Evolutionary conservation across 2,888 invertebrate species (phyloP).

Genomic region (Venustoraphidia nigricollis): DNA sequence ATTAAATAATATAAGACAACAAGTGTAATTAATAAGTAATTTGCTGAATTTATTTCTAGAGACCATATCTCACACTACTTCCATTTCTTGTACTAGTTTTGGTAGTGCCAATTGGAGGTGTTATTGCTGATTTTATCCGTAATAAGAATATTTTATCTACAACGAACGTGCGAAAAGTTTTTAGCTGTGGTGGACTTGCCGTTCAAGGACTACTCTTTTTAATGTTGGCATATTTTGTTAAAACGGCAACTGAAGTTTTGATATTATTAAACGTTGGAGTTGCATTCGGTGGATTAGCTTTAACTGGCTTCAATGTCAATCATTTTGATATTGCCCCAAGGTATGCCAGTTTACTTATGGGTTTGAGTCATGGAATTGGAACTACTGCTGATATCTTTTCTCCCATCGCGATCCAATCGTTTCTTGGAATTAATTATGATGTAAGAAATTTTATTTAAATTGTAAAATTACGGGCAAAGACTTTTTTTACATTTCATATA

Average conservation of each 20-base stretch:
- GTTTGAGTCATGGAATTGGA: conserved; percentile 22
- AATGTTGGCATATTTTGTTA: conserved; percentile 81
- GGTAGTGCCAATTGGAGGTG: conserved; percentile 91
- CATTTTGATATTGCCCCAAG: conserved; percentile 93
- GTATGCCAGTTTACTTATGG: conserved; percentile 96
- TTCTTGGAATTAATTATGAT: no score
- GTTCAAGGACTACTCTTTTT: conserved; percentile 95
- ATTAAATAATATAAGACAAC: no score
- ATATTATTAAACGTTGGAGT: conserved; percentile 88
- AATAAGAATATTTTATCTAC: conserved; percentile 80
- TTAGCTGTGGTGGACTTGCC: conserved; percentile 99
- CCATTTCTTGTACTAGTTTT: conserved; percentile 98
- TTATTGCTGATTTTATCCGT: conserved; percentile 89
- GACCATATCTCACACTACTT: conserved; percentile 84
- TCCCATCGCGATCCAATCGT: no score
- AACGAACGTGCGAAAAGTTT: conserved; percentile 89
- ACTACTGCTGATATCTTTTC: no score
- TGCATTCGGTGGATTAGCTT: conserved; percentile 97
- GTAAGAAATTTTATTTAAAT: no score
- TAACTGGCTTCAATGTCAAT: conserved; percentile 98
- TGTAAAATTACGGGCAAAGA: no score
- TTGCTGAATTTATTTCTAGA: conserved; percentile 33
- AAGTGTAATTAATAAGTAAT: background rate
- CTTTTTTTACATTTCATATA: no score
- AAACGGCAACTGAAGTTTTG: conserved; percentile 61